Conservation (phyloP, 2,113 vertebrate species). For the Lynx canadensis region DNA sequence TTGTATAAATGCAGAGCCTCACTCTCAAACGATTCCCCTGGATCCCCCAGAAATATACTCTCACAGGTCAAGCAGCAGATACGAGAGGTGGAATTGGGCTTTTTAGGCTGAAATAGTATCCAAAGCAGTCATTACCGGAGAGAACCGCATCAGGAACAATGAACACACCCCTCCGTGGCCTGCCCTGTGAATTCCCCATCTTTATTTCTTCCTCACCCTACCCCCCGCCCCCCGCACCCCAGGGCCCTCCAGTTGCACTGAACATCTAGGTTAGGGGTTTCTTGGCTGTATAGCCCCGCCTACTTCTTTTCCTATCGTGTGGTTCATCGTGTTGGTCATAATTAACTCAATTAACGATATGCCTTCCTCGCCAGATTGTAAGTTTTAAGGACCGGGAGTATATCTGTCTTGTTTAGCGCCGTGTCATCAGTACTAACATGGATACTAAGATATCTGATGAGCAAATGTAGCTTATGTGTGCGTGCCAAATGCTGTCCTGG, state of each 20-base stretch:
- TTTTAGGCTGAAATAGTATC: background rate
- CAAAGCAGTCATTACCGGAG: background rate
- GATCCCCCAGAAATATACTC: background rate
- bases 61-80: background rate
- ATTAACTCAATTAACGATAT: background rate
- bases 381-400: background rate
- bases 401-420: background rate
- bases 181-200: background rate
- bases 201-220: background rate
- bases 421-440: background rate
- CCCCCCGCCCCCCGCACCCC: background rate
- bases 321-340: background rate
- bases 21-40: background rate
- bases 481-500: no score
- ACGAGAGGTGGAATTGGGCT: background rate
- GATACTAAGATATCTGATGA: background rate
- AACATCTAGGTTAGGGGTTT: background rate
- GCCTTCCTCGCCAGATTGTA: background rate
- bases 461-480: background rate
- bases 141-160: rapidly evolving
- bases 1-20: background rate
- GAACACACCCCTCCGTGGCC: rapidly evolving
- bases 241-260: rapidly evolving
- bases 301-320: background rate
- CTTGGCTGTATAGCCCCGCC: background rate